Base-by-base conservation (phyloP, 1,140 invertebrate species). In the Zophobas morio region DNA sequence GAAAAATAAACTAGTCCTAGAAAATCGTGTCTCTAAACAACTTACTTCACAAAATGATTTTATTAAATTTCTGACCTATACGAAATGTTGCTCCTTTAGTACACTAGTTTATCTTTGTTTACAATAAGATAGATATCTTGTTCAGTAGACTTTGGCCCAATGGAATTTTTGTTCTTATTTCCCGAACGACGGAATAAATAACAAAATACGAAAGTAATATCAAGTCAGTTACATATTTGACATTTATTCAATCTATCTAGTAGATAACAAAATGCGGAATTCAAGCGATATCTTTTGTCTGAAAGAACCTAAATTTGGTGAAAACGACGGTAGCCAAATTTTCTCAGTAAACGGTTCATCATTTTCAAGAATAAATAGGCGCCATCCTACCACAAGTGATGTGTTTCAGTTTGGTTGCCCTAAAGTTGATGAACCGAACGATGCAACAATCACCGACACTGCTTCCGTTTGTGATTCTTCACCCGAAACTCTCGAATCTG, bases 281-380 rank as follows among this genome's bases (percentile, higher is more conserved):
- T 74, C 78, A 2, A 83, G 82, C 70, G 82, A 83, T 72, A 83
- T 83, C 74, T 83, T 83, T 54, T 82, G 81, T 46, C 70, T 83
- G 40, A 83, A 74, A 78, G 77, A 78, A 36, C 71, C 72, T 3
- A 74, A 83, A 54, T 78, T 77, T 37, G 82, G 80, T 6, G 76
- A 80, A 40, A 81, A 78, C 6, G 78, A 79, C 49, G 82, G 82
- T n/a, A 83, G 63, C 32, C 76, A 80, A 76, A 82, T 83, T 56
- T 82, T 83, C 66, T 83, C 82, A 20, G 81, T 82, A 5, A 83
- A 82, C 63, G 82, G 82, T 32, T 60, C 40, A 8, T 81, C 76
- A 77, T 77, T 77, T 1, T 47, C 81, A 78, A 77, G 54, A 72
- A 77, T 56, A 77, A 76, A 40, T 73, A 75, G 8, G 70, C 37